phyloP scores from a whole-genome alignment of 1,140 invertebrate genomes.

The Philotrypesis tridentata region DNA sequence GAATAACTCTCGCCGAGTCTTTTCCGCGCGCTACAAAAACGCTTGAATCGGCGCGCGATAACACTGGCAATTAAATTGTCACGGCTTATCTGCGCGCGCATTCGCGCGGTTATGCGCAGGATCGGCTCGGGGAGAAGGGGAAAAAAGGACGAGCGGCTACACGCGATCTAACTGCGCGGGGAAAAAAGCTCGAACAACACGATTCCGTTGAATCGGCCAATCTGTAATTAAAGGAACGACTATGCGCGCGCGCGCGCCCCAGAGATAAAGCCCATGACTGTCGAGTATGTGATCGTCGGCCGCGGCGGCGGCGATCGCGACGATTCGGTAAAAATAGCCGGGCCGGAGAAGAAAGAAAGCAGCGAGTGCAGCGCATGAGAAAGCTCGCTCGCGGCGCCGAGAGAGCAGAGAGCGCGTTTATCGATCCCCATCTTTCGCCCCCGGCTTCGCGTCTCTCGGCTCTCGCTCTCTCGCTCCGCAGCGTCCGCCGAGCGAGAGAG shows the following conservation, averaged over 20 bases:
- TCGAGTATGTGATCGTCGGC: conserved; percentile 22
- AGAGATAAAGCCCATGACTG: conserved; percentile 47
- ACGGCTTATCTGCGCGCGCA: not conserved
- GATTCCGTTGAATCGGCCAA: conserved; percentile 21
- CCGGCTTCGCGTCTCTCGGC: conserved; percentile 35
- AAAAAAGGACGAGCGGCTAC: too few relatives aligned
- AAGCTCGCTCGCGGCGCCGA: conserved; percentile 46
- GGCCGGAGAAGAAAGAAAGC: conserved; percentile 4
- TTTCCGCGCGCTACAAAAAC: too few relatives aligned
- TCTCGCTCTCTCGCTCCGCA: not conserved
- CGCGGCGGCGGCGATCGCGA: conserved; percentile 11
- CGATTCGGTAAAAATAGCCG: conserved; percentile 37
- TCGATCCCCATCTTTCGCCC: conserved; percentile 58
- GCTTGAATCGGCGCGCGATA: too few relatives aligned
- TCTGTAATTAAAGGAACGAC: conserved; percentile 38
- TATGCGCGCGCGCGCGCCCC: not conserved
- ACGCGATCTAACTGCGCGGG: too few relatives aligned
- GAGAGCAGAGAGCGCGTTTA: conserved; percentile 49
- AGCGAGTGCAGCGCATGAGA: conserved; percentile 36
- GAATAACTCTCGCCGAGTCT: not conserved
- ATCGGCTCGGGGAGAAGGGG: not conserved
- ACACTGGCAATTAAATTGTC: not conserved
- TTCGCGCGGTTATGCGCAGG: not conserved
- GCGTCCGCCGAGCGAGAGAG: too few relatives aligned
- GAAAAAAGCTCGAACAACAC: not conserved